Conservation (phyloP, 1,140 invertebrate species). For the Paraescarpia echinospica region DNA sequence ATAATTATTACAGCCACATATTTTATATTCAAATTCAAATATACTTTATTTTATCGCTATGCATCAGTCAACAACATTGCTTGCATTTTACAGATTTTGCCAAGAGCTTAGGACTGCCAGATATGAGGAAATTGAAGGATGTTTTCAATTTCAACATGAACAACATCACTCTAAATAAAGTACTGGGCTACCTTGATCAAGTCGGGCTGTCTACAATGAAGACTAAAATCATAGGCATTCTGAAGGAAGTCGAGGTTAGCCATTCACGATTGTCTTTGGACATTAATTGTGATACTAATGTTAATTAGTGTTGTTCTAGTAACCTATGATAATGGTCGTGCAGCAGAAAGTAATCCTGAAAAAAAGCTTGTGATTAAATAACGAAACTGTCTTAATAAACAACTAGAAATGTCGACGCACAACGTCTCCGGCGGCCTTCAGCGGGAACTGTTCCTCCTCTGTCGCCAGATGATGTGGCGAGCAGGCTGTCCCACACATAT, state of each 20-base stretch:
- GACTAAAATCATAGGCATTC: not conserved
- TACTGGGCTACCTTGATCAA: not conserved
- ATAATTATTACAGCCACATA: too few species aligned
- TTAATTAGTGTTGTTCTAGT: too few species aligned
- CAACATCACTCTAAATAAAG: not conserved
- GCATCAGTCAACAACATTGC: not conserved
- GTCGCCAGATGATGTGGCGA: too few species aligned
- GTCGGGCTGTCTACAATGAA: conserved; percentile 1
- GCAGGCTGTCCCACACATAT: too few species aligned
- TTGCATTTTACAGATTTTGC: not conserved
- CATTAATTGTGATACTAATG: not conserved
- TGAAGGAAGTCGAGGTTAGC: conserved; percentile 2
- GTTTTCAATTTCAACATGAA: conserved; percentile 17
- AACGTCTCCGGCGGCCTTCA: too few species aligned
- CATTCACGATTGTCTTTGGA: not conserved
- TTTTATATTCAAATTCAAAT: too few species aligned
- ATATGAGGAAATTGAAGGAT: not conserved
- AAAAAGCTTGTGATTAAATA: too few species aligned
- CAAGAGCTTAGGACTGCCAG: not conserved
- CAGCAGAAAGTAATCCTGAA: too few species aligned
- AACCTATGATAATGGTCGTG: too few species aligned
- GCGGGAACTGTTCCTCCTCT: too few species aligned
- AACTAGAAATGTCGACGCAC: too few species aligned
- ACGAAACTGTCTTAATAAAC: too few species aligned
- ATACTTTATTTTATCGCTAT: not conserved